A percentile compares a stretch with the other conserved stretches of the same genome.
Conservation (phyloP, 1,140 invertebrate species). For the Macrobrachium nipponense region DNA sequence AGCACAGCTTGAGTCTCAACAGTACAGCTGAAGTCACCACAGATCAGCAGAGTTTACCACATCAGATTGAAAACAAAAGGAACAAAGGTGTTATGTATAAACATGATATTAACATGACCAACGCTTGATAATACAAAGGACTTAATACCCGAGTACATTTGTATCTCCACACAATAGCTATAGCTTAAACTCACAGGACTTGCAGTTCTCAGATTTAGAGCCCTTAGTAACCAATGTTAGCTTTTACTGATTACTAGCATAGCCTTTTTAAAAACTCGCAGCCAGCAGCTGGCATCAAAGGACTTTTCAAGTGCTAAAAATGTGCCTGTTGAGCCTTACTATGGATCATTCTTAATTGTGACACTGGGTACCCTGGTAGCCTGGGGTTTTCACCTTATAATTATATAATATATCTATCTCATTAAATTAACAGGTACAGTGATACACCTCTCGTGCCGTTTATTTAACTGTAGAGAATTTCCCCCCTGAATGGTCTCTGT, state of each 20-base stretch:
- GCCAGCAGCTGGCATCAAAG: too few species aligned
- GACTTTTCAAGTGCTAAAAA: background rate
- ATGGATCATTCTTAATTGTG: too few species aligned
- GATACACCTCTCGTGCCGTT: conserved; percentile 46
- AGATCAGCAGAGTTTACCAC: background rate
- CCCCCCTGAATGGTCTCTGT: conserved; percentile 15
- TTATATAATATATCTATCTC: conserved; percentile 45
- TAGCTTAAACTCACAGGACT: background rate
- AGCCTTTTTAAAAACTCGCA: too few species aligned
- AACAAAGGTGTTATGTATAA: conserved; percentile 44
- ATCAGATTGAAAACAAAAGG: conserved; percentile 45
- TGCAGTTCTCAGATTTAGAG: conserved; percentile 3
- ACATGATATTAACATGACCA: conserved; percentile 51
- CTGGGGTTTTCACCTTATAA: conserved; percentile 35
- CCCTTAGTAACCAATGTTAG: background rate
- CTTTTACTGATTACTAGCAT: too few species aligned
- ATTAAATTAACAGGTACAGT: conserved; percentile 60
- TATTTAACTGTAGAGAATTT: background rate
- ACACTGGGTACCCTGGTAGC: conserved; percentile 35
- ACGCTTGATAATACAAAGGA: conserved; percentile 53
- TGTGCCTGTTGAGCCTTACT: conserved; percentile 19
- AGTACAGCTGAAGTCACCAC: too few species aligned
- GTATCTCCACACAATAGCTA: background rate
- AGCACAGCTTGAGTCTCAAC: too few species aligned
- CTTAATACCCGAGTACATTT: conserved; percentile 28